Evolutionary conservation across 2,888 invertebrate genomes (phyloP).

Genomic region (Sisyra nigra): DNA sequence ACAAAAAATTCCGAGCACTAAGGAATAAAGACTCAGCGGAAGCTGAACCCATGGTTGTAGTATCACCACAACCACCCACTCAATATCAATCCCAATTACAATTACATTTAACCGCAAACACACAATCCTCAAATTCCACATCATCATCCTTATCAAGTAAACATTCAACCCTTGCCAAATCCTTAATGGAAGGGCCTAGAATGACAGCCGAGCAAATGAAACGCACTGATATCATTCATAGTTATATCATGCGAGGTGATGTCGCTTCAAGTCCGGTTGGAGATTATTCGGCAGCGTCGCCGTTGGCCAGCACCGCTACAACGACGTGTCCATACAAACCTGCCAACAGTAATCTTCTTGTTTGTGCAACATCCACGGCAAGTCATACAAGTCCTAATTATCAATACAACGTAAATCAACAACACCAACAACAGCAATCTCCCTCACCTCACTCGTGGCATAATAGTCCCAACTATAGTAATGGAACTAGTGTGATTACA

Average conservation of each 20-base stretch:
- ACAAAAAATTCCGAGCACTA: slow-evolving; percentile 85
- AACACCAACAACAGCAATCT: slow-evolving; percentile 16
- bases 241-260: slow-evolving; percentile 73
- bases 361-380: slow-evolving; percentile 11
- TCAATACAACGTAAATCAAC: slow-evolving; percentile 19
- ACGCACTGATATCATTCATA: slow-evolving; percentile 82
- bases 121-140: slow-evolving; percentile 19
- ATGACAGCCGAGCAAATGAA: slow-evolving; percentile 89
- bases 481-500: slow-evolving; percentile 42
- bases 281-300: slow-evolving; percentile 24
- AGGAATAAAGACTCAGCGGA: slow-evolving; percentile 63
- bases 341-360: slow-evolving; percentile 8
- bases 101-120: slow-evolving; percentile 20
- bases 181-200: slow-evolving; percentile 81
- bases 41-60: slow-evolving; percentile 45
- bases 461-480: slow-evolving; percentile 15
- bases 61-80: slow-evolving; percentile 10
- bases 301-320: slow-evolving; percentile 34
- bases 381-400: slow-evolving; percentile 10
- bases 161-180: slow-evolving; percentile 78
- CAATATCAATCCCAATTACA: slow-evolving; percentile 14
- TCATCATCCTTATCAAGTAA: slow-evolving; percentile 60
- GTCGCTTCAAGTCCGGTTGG: slow-evolving; percentile 23
- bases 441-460: slow-evolving; percentile 20
- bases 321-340: slow-evolving; percentile 27